A percentile compares a stretch with the other conserved stretches of the same genome.
These are phyloP conservation scores for Strigops habroptila DNA, from an alignment of 2,113 vertebrate species.

Conservation along the genomic window DNA sequence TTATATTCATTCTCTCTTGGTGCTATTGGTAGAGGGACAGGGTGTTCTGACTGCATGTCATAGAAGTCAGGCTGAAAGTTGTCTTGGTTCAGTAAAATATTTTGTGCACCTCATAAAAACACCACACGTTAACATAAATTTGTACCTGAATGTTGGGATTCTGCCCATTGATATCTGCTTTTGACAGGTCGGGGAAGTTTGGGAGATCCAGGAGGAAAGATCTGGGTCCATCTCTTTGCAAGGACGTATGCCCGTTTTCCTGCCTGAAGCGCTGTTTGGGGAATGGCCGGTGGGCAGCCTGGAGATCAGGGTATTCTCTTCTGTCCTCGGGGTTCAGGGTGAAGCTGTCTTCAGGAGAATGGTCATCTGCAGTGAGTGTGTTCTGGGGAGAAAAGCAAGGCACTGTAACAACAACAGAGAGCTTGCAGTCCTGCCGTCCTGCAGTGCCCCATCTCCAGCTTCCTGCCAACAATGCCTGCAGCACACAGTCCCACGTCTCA, in stretches of 20 bases:
- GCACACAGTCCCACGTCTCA: rapidly evolving
- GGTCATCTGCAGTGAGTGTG: constrained; percentile 74
- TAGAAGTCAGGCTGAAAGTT: not conserved
- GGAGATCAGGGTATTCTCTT: constrained; percentile 73
- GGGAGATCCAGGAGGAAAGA: constrained; percentile 92
- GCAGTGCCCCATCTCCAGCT: rapidly evolving
- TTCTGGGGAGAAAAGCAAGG: constrained; percentile 65
- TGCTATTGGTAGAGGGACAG: not conserved
- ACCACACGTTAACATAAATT: not conserved
- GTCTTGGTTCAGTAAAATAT: not conserved
- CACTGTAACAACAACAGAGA: not conserved
- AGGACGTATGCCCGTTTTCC: constrained; percentile 70
- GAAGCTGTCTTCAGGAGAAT: constrained; percentile 66
- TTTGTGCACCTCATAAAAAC: not conserved
- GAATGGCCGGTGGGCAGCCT: constrained; percentile 73
- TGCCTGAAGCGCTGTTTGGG: constrained; percentile 77
- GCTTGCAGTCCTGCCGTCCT: not conserved
- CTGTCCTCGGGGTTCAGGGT: constrained; percentile 73
- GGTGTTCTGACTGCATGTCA: not conserved
- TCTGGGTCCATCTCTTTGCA: constrained; percentile 87
- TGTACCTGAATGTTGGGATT: constrained; percentile 97
- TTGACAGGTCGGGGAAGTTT: constrained; percentile 96
- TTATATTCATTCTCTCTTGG: not conserved
- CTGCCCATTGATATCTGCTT: constrained; percentile 94
- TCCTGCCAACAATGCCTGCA: not conserved